Percentiles rank a stretch among this genome's conserved stretches.
Conservation (phyloP, 2,888 invertebrate genomes). For the Aporophyla lueneburgensis region DNA sequence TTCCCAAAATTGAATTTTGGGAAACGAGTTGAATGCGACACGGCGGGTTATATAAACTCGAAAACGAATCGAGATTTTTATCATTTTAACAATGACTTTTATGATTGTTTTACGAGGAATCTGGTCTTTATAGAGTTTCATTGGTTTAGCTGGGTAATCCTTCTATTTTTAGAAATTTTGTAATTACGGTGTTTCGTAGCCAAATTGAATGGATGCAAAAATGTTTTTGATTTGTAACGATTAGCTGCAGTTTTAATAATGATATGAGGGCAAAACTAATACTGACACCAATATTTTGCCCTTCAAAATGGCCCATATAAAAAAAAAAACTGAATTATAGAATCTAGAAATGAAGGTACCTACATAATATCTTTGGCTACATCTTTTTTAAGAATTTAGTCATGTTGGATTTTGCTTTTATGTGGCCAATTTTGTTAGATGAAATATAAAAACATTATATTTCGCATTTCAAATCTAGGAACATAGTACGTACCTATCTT, state of each 20-base stretch:
- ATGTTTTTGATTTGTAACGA: neutral
- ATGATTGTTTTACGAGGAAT: conserved; percentile 61
- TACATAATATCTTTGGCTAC: too few relatives aligned
- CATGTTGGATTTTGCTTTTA: too few relatives aligned
- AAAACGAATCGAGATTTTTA: conserved; percentile 87
- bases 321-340: too few relatives aligned
- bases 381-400: too few relatives aligned
- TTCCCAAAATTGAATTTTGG: conserved; percentile 91
- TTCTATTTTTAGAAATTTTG: conserved; percentile 1
- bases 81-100: conserved; percentile 86
- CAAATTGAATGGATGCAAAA: neutral
- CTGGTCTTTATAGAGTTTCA: conserved; percentile 21
- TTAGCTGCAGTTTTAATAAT: neutral
- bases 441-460: too few relatives aligned
- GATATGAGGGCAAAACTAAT: neutral
- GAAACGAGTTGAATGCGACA: conserved; percentile 91
- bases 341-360: too few relatives aligned
- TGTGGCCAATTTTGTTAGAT: too few relatives aligned
- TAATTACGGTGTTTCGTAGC: neutral
- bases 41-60: conserved; percentile 88
- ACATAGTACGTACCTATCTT: too few relatives aligned
- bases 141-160: conserved; percentile 8
- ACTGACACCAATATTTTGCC: too few relatives aligned
- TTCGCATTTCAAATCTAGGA: too few relatives aligned
- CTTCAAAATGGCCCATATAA: neutral